Evolutionary conservation across 1,140 invertebrate species (phyloP).

Genomic region (Zeugodacus cucurbitae): DNA sequence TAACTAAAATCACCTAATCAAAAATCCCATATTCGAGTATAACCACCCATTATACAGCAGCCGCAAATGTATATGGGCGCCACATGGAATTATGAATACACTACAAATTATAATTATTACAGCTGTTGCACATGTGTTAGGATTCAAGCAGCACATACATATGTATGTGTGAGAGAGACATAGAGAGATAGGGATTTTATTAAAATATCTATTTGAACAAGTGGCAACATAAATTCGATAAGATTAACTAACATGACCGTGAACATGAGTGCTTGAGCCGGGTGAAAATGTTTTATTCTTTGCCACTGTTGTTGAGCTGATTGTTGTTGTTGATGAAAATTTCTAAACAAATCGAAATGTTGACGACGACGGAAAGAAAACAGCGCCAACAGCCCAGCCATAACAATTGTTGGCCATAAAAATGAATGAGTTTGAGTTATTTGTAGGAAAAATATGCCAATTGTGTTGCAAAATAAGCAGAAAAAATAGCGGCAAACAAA

Average conservation of each 20-base stretch:
- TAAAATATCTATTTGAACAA: background rate
- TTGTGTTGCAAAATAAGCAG: background rate
- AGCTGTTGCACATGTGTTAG: background rate
- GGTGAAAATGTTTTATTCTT: background rate
- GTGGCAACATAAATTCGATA: background rate
- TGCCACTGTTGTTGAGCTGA: too few relatives aligned
- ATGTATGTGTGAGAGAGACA: background rate
- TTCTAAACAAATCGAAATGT: conserved; percentile 16
- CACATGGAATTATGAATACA: background rate
- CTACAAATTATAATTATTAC: background rate
- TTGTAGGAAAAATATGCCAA: background rate
- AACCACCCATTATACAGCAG: background rate
- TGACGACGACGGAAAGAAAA: background rate
- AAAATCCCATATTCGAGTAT: background rate
- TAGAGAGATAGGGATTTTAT: background rate
- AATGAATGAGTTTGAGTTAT: background rate
- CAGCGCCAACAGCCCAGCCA: background rate
- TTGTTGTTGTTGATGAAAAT: background rate
- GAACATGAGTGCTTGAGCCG: background rate
- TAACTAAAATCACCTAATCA: too few relatives aligned
- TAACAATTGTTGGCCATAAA: background rate
- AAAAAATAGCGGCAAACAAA: too few relatives aligned
- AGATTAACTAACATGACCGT: background rate
- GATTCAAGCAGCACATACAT: background rate
- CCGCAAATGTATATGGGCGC: background rate